These are phyloP conservation scores for Acronicta alni DNA, from an alignment of 2,888 invertebrate species.

Conservation along the genomic window DNA sequence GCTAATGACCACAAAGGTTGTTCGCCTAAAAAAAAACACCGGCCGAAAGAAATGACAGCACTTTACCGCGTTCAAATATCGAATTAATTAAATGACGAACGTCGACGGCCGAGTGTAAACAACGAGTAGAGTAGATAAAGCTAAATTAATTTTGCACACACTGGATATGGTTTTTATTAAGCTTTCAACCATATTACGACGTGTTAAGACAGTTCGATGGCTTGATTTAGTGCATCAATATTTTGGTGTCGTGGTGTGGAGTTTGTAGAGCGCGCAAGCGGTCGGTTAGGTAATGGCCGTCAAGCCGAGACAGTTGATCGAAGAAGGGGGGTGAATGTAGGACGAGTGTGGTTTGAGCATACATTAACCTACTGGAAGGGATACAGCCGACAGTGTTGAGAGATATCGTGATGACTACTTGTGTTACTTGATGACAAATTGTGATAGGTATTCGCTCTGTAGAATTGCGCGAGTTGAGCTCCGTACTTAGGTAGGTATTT, in stretches of 20 bases:
- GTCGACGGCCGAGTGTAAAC: conserved; percentile 81
- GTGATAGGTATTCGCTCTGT: conserved; percentile 18
- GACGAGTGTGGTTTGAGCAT: conserved; percentile 69
- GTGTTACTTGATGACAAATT: conserved; percentile 39
- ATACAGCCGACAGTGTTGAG: conserved; percentile 64
- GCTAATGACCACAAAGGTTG: conserved; percentile 7
- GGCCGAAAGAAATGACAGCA: conserved; percentile 71
- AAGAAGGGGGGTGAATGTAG: conserved; percentile 87
- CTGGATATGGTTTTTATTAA: conserved; percentile 42
- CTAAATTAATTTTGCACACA: conserved; percentile 67
- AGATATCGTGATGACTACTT: conserved; percentile 36
- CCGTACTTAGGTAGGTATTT: conserved; percentile 27
- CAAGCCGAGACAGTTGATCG: conserved; percentile 81
- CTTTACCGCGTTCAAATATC: conserved; percentile 81
- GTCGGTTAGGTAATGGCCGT: conserved; percentile 85
- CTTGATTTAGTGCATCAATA: conserved; percentile 47
- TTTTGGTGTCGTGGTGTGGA: conserved; percentile 65
- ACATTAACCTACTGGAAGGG: conserved; percentile 73
- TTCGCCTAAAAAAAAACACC: conserved; percentile 46
- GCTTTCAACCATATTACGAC: conserved; percentile 67
- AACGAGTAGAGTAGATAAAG: conserved; percentile 76
- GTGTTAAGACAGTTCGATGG: conserved; percentile 57
- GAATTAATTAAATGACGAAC: conserved; percentile 85
- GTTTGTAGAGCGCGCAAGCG: conserved; percentile 79
- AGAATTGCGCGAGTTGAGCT: conserved; percentile 33